These are phyloP conservation scores for Drosophila malerkotliana DNA, from an alignment of 1,140 invertebrate genomes.

Conservation along the genomic window DNA sequence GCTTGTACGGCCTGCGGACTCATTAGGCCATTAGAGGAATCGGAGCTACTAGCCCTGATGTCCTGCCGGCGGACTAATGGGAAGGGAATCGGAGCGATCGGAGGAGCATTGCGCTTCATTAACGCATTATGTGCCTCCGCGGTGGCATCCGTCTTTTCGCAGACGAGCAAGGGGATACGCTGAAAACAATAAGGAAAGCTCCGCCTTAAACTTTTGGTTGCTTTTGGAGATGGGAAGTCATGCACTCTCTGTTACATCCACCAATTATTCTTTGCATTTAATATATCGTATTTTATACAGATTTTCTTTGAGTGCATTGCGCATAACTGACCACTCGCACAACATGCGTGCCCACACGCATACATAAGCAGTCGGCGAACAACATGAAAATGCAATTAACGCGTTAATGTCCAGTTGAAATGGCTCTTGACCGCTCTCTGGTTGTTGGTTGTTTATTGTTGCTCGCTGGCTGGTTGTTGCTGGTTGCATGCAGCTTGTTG, in stretches of 20 bases:
- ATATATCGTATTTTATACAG: not conserved
- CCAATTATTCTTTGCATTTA: not conserved
- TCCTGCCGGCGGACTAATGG: constrained; percentile 20
- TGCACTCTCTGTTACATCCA: no score
- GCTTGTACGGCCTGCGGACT: constrained; percentile 45
- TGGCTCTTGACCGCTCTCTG: constrained; percentile 46
- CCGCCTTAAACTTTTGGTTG: no score
- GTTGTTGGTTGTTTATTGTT: constrained; percentile 13
- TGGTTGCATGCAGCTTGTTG: constrained; percentile 21
- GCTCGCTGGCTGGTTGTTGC: not conserved
- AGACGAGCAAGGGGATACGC: constrained; percentile 24
- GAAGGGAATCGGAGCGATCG: constrained; percentile 1
- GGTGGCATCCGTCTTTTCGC: constrained; percentile 33
- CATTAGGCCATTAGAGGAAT: constrained; percentile 60
- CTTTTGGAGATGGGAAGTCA: no score
- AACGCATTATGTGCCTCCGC: constrained; percentile 48
- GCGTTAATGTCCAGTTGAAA: constrained; percentile 75
- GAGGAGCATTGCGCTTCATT: constrained; percentile 53
- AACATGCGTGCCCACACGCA: constrained; percentile 35
- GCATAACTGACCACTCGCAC: constrained; percentile 48
- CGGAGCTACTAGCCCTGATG: constrained; percentile 12
- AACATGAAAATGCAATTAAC: constrained; percentile 82
- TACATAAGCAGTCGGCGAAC: constrained; percentile 35
- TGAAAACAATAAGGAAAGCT: not conserved
- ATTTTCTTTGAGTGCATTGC: constrained; percentile 5